Evolutionary conservation across 2,797 vertebrate species (phyloP).

Genomic region (Pogonophryne albipinna): DNA sequence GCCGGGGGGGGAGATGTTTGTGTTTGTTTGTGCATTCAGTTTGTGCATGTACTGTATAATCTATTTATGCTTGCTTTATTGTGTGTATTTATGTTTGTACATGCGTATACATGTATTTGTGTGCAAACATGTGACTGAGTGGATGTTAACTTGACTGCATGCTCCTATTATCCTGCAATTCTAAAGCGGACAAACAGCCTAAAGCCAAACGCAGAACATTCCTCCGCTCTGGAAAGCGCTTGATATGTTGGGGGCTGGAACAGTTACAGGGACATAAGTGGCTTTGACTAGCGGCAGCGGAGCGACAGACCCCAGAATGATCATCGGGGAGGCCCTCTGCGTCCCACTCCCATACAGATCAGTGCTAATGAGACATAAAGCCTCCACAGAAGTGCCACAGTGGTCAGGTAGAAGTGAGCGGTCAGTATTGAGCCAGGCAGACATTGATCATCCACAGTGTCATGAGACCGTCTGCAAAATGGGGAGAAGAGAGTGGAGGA

Average conservation of each 20-base stretch:
- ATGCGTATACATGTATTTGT: slow-evolving; percentile 10
- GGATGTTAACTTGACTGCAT: slow-evolving; percentile 31
- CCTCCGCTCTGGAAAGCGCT: slow-evolving; percentile 54
- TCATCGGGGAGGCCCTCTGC: slow-evolving; percentile 19
- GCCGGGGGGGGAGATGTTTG: not conserved
- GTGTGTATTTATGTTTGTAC: slow-evolving; percentile 1
- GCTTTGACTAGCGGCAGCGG: slow-evolving; percentile 46
- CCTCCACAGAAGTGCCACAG: slow-evolving; percentile 12
- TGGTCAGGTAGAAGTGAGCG: not conserved
- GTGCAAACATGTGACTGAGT: slow-evolving; percentile 21
- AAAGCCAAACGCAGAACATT: slow-evolving; percentile 63
- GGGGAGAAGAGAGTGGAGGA: not conserved
- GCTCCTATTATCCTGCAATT: slow-evolving; percentile 52
- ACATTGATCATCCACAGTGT: slow-evolving; percentile 13
- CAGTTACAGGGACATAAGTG: slow-evolving; percentile 43
- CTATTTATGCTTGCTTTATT: slow-evolving; percentile 12
- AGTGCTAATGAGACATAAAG: slow-evolving; percentile 19
- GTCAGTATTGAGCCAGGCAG: slow-evolving; percentile 1
- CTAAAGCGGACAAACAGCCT: slow-evolving; percentile 62
- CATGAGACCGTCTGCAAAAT: slow-evolving; percentile 14
- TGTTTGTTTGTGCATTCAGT: slow-evolving; percentile 35
- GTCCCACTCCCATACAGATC: slow-evolving; percentile 9
- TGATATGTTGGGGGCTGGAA: slow-evolving; percentile 40
- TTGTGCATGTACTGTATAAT: slow-evolving; percentile 25
- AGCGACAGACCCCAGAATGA: slow-evolving; percentile 31